Base-by-base conservation (phyloP, 2,797 vertebrate species). In the Spheniscus humboldti region DNA sequence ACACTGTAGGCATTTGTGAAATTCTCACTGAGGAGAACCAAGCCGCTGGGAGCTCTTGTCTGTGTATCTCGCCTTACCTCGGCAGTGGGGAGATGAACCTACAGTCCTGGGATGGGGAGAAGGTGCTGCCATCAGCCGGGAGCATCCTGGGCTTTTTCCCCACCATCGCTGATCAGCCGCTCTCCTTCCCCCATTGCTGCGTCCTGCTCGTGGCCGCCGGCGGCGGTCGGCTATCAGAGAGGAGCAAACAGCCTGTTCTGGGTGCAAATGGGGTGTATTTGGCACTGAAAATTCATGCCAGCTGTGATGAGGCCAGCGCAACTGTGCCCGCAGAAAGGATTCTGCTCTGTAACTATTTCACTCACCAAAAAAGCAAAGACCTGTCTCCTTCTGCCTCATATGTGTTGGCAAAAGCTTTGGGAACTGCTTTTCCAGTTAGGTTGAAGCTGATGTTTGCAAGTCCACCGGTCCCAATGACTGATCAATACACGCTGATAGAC, bases 271-370 rank as follows among this genome's bases (percentile, higher is more conserved):
- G 41, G 3, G 6, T 15, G 3, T 27, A 6, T 76, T 66, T 84
- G 43, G 66, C 86, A 39, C 31, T 23, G 62, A 37, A 78, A 35
- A 39, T 18, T 60, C 27, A 3, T 22, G 18, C 20, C 55, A 68
- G 84, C 50, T 3, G 0, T 7, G 43, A 18, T 14, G 56, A 89
- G 43, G 11, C 56, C 0, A 0, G 10, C 2, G 1, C 43, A 72
- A 9, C 57, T 17, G 33, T 47, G 66, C 35, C 71, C 1, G 1
- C 28, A 41, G 67, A 6, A 48, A 39, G 35, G n/a, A 37, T 62
- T 77, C 45, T 56, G 23, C 53, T 48, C 10, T 53, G 39, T 33
- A 72, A 67, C 18, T 12, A 2, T n/a, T 43, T 73, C 43, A 7
- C 9, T 56, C 27, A 11, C 59, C 50, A 41, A 45, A 81, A 72